phyloP scores from a whole-genome alignment of 2,888 invertebrate genomes.

The Scelioninae gen. 1 region DNA sequence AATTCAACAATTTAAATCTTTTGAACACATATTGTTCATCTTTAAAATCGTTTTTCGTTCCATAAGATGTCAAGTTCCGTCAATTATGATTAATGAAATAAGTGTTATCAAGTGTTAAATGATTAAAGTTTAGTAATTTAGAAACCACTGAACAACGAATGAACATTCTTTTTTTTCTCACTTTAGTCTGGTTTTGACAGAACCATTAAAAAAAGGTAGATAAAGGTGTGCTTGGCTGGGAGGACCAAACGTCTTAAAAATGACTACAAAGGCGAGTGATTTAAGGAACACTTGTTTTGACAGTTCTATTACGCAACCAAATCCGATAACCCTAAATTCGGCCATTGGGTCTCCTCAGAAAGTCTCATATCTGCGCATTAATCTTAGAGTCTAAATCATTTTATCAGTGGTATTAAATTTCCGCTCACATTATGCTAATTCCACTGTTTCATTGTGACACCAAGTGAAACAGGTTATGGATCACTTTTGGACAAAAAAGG shows the following conservation, averaged over 20 bases:
- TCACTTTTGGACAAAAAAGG: conserved; percentile 17
- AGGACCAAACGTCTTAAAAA: conserved; percentile 8
- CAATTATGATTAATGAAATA: too few relatives aligned
- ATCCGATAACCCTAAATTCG: conserved; percentile 51
- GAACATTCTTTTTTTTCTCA: too few relatives aligned
- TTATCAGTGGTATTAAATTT: conserved; percentile 56
- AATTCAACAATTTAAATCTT: too few relatives aligned
- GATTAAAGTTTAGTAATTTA: too few relatives aligned
- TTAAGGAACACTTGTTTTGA: conserved; percentile 51
- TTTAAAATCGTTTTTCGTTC: too few relatives aligned
- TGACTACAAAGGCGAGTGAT: conserved; percentile 32
- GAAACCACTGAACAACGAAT: too few relatives aligned
- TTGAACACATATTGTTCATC: too few relatives aligned
- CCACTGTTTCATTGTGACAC: conserved; percentile 35
- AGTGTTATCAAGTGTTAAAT: too few relatives aligned
- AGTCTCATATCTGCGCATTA: conserved; percentile 41
- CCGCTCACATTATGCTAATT: conserved; percentile 52
- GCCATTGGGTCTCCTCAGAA: conserved; percentile 3
- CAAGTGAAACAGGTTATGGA: conserved; percentile 29
- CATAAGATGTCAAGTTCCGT: too few relatives aligned
- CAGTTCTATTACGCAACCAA: conserved; percentile 48
- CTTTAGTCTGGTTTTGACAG: too few relatives aligned
- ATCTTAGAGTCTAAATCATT: conserved; percentile 51
- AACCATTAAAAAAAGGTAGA: too few relatives aligned
- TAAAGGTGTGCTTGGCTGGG: too few relatives aligned